Base-by-base conservation (phyloP, 2,797 vertebrate species). In the Uromys caudimaculatus region DNA sequence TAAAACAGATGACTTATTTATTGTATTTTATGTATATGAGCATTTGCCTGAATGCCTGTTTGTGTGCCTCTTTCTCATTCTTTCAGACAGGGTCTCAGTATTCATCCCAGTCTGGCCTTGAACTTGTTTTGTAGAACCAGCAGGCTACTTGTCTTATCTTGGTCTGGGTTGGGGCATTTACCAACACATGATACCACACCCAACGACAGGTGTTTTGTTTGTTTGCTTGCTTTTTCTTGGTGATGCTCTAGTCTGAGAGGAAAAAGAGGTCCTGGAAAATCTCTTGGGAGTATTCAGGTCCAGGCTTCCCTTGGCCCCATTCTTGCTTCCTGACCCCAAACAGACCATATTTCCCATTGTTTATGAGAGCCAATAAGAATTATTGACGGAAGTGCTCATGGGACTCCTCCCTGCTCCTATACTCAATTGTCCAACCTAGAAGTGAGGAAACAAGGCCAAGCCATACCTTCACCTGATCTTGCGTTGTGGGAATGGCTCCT, bases 161-260 rank as follows among this genome's bases (percentile, higher is more conserved):
- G 6, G 3, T n/a, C 7, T 62, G 14, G 54, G 23, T 14, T 73
- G 29, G n/a, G n/a, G 38, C n/a, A 38, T 77, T 89, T 50, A n/a
- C 27, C 44, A 35, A 73, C 69, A 58, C 6, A 3, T 60, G 19
- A 6, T 41, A 77, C 19, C 41, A 89, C 32, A 77, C 41, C 69
- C 29, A 60, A 62, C 8, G 32, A n/a, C 29, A 50, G 4, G 17
- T 35, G 6, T 67, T 67, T 71, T n/a, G 29, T 67, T 38, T 38
- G 35, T 69, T 35, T 69, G 35, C 21, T 21, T 77, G 76, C 81
- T 6, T 84, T 97, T 94, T 90, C 32, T 38, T 71, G 19, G 89
- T 79, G 60, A 82, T 87, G 38, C 8, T 77, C n/a, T 24, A 79
- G 81, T 82, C 35, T 93, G 85, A 86, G 75, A 92, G 58, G 41